Conservation (phyloP, 2,113 vertebrate species). For the Apodemus speciosus region DNA sequence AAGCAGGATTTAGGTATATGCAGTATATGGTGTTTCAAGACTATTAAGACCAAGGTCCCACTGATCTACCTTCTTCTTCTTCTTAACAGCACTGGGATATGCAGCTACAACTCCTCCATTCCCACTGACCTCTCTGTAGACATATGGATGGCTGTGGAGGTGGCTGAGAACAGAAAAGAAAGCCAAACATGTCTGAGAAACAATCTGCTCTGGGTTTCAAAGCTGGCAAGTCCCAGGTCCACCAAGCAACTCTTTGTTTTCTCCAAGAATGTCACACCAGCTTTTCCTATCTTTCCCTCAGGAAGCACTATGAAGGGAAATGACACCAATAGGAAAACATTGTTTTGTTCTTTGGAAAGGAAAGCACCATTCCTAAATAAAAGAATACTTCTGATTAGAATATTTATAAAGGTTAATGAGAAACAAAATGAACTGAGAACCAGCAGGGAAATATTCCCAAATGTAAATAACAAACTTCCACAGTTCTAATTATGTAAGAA, state of each 20-base stretch:
- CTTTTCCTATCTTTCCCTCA: background rate
- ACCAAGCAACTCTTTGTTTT: background rate
- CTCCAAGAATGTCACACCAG: background rate
- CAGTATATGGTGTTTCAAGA: background rate
- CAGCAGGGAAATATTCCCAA: conserved; percentile 57
- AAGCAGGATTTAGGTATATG: background rate
- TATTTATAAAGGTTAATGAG: conserved; percentile 66
- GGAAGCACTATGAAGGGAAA: background rate
- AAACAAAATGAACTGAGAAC: conserved; percentile 50
- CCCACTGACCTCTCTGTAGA: too few relatives aligned
- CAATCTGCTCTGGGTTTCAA: background rate
- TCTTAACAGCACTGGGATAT: background rate
- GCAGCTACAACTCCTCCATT: background rate
- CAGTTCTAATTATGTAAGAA: conserved; percentile 70
- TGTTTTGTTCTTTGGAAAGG: background rate
- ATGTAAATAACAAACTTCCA: conserved; percentile 31
- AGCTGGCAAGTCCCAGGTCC: background rate
- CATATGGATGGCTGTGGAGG: too few relatives aligned
- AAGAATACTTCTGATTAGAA: conserved; percentile 45
- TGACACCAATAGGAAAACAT: background rate
- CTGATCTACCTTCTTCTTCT: too few relatives aligned
- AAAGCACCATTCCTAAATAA: conserved; percentile 35
- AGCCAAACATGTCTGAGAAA: background rate
- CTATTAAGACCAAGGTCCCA: background rate
- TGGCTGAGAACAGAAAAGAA: background rate